Conservation (phyloP, 2,797 vertebrate genomes). For the Enteromius paludinosus region DNA sequence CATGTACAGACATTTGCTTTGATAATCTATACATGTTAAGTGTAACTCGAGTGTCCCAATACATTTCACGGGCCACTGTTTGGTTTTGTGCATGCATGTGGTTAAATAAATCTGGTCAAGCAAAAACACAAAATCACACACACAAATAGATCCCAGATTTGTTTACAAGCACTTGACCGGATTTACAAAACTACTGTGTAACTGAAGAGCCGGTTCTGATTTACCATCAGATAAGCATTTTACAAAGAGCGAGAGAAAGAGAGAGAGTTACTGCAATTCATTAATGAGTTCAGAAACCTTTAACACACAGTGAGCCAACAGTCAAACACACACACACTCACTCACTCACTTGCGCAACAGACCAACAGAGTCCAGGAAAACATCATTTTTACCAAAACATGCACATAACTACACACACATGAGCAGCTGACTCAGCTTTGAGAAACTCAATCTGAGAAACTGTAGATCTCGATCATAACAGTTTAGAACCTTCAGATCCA, state of each 20-base stretch:
- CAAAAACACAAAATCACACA: constrained; percentile 31
- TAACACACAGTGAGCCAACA: constrained; percentile 41
- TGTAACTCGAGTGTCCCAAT: background rate
- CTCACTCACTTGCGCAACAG: constrained; percentile 50
- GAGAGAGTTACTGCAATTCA: constrained; percentile 20
- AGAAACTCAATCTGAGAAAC: constrained; percentile 26
- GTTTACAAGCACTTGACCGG: constrained; percentile 39
- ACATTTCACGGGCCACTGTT: background rate
- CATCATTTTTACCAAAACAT: constrained; percentile 29
- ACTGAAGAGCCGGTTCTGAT: constrained; percentile 23
- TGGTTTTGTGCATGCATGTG: constrained; percentile 1
- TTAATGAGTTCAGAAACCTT: constrained; percentile 46
- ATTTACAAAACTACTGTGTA: constrained; percentile 38
- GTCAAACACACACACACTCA: constrained; percentile 43
- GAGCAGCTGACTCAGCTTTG: constrained; percentile 59
- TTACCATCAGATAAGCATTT: constrained; percentile 23
- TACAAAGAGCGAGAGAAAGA: background rate
- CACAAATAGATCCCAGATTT: constrained; percentile 31
- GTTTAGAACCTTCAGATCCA: background rate
- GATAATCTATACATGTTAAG: background rate
- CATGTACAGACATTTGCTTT: background rate
- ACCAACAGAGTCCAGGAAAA: constrained; percentile 49
- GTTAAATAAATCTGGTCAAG: constrained; percentile 14
- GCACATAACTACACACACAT: constrained; percentile 41
- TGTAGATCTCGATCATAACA: constrained; percentile 2